These are phyloP conservation scores for Epinephelus moara DNA, from an alignment of 2,113 vertebrate species.

Conservation along the genomic window DNA sequence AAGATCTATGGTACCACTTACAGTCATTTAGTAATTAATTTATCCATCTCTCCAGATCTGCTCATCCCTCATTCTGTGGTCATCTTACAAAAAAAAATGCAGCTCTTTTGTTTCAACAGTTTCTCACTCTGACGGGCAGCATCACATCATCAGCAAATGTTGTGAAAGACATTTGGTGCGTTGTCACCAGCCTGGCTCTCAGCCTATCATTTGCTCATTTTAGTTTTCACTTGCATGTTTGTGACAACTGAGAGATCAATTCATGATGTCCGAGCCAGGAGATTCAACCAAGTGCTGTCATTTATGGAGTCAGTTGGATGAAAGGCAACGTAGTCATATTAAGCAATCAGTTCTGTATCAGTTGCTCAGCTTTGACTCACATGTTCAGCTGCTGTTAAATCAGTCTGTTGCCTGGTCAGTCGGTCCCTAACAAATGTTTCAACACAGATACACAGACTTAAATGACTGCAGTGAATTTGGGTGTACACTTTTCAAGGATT, in stretches of 20 bases:
- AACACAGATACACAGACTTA: neutral
- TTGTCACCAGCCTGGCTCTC: constrained; percentile 35
- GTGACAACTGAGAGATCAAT: constrained; percentile 2
- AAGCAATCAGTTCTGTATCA: neutral
- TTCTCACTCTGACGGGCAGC: constrained; percentile 3
- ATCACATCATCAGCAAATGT: constrained; percentile 18
- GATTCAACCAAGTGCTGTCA: neutral
- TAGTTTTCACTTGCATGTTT: constrained; percentile 31
- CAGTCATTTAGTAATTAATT: neutral
- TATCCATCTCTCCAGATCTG: neutral
- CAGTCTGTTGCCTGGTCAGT: constrained; percentile 2
- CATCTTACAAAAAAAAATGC: neutral
- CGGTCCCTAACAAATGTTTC: neutral
- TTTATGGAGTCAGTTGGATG: neutral
- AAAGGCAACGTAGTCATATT: neutral
- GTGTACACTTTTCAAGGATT: neutral
- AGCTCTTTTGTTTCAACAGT: constrained; percentile 10
- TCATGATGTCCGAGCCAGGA: neutral
- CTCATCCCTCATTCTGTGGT: neutral
- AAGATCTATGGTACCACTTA: neutral
- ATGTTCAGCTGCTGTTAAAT: neutral
- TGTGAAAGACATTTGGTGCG: constrained; percentile 56
- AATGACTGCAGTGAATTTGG: neutral
- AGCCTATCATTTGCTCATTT: constrained; percentile 42
- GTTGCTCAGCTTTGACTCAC: constrained; percentile 18